Evolutionary conservation across 2,888 invertebrate species (phyloP), one percentile per base, ranked within the genome.

Genomic region (Drosophila anceps): DNA sequence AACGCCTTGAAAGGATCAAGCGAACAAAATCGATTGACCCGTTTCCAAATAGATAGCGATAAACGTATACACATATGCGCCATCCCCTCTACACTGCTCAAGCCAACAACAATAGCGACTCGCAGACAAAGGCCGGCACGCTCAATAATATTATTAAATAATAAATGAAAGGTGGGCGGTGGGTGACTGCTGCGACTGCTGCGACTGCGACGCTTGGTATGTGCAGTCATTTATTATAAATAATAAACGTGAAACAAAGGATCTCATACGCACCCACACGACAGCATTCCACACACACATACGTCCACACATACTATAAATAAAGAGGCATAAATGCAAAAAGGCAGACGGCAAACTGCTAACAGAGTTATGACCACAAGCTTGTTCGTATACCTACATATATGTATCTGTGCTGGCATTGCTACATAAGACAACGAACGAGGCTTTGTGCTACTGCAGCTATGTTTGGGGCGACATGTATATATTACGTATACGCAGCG

Each of bases 101-200:
- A 1, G 41, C 8, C 44, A 54, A 69, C 67, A 77, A 76, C 73
- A 84, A 79, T 72, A 60, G 67, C 68, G 43, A 53, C 37, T 18
- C 65, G 51, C 24, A 87, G 73, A 85, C 81, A 84, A 81, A 70
- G 73, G 70, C 70, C 65, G 62, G 62, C 55, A 54, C 60, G 76
- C 78, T 84, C 84, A 87, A 85, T 79, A 85, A 84, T 82, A 78
- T 85, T 87, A 81, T 89, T 88, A 82, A 84, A 84, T 84, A 84
- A 82, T 84, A 72, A 84, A 81, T 79, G 67, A 69, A 65, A 70
- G 66, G 62, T 48, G 60, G 54, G 35, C 5, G 53, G 13, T 31
- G 44, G 53, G 31, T 5, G 24, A 15, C 24, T 27, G 29, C 44
- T 58, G 44, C 57, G 51, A 50, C 57, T 69, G 39, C n/a, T 46